phyloP scores from a whole-genome alignment of 2,113 vertebrate species.

The Tachuris rubrigastra region DNA sequence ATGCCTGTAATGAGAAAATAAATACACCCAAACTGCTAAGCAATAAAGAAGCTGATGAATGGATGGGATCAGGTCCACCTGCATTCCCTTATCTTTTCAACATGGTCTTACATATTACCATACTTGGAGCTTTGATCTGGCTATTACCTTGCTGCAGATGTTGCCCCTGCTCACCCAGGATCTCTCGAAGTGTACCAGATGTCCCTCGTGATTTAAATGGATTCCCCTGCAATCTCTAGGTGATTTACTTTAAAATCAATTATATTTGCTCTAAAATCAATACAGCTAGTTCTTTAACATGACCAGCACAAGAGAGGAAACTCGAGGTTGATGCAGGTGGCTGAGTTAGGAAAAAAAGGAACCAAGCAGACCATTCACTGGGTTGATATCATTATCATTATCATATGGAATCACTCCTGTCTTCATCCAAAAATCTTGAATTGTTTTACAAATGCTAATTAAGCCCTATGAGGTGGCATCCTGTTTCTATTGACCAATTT shows the following conservation, averaged over 20 bases:
- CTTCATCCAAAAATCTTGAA: not conserved
- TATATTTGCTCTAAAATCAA: conserved; percentile 1
- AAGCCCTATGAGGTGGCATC: not conserved
- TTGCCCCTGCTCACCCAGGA: not conserved
- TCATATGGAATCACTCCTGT: not conserved
- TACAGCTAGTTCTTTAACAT: not conserved
- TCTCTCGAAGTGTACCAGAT: not conserved
- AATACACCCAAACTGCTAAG: not conserved
- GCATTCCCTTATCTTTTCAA: not conserved
- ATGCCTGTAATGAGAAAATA: not conserved
- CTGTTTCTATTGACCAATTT: not conserved
- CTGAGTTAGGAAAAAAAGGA: not conserved
- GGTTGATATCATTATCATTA: not conserved
- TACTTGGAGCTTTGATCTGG: not conserved
- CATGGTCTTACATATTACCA: not conserved
- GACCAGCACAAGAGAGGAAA: not conserved
- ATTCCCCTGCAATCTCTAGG: not conserved
- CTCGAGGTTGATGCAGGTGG: not conserved
- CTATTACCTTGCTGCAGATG: not conserved
- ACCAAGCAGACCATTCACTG: rapidly evolving
- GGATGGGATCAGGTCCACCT: not conserved
- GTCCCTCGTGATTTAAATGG: not conserved
- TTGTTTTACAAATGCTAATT: not conserved
- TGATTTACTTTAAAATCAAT: conserved; percentile 8
- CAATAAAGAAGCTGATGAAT: not conserved